Conservation (phyloP, 92 coral and sea anemone species). For the Actinostola sp. region DNA sequence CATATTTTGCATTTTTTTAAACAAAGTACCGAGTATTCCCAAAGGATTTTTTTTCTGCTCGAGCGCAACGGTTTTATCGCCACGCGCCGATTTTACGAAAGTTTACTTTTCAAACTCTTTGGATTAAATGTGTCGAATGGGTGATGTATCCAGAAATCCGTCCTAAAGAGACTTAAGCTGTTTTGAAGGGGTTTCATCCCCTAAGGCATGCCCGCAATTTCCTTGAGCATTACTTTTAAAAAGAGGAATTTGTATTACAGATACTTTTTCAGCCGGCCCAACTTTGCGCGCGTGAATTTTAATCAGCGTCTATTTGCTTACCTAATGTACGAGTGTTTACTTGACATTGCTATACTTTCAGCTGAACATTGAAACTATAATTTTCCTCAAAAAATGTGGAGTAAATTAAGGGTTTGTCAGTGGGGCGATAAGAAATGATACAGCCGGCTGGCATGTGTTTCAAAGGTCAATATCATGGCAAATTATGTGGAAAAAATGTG, state of each 20-base stretch:
- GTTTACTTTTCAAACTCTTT: conserved; percentile 24
- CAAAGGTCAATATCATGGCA: too few species aligned
- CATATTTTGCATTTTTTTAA: not conserved
- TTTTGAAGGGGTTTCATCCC: not conserved
- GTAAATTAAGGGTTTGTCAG: not conserved
- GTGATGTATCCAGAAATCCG: not conserved
- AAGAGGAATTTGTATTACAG: not conserved
- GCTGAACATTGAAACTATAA: conserved; percentile 1
- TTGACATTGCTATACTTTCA: not conserved
- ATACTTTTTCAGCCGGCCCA: not conserved
- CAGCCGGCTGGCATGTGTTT: not conserved
- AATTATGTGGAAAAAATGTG: too few species aligned
- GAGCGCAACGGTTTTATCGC: not conserved
- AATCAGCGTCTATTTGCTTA: conserved; percentile 6
- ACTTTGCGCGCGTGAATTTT: conserved; percentile 5
- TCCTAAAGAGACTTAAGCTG: not conserved
- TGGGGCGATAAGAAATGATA: not conserved
- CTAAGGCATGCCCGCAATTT: conserved; percentile 2
- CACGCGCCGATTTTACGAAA: conserved; percentile 47
- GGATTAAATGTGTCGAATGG: not conserved
- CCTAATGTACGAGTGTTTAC: not conserved
- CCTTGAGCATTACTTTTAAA: not conserved
- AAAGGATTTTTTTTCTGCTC: not conserved
- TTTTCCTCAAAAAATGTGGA: not conserved
- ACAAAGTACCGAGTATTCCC: not conserved